Evolutionary conservation across 2,113 vertebrate species (phyloP).

Genomic region (Lamprologus tigripictilis): DNA sequence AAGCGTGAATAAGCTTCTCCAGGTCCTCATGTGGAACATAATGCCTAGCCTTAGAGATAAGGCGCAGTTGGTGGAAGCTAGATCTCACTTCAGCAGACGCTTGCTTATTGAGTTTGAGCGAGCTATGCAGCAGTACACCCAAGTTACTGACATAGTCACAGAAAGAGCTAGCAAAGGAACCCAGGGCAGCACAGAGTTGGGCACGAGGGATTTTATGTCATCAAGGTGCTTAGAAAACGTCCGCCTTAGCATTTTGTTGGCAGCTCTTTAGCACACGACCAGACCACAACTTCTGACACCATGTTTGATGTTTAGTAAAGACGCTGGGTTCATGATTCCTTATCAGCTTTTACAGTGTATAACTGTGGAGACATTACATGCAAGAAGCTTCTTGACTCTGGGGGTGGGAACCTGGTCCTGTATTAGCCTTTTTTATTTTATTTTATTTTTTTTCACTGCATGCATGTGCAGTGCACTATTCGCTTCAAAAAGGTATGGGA

Average conservation of each 20-base stretch:
- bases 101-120: too few relatives aligned
- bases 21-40: too few relatives aligned
- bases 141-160: too few relatives aligned
- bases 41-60: too few relatives aligned
- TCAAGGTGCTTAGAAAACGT: not conserved
- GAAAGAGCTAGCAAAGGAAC: rapidly evolving
- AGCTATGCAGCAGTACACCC: too few relatives aligned
- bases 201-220: not conserved
- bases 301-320: not conserved
- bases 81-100: too few relatives aligned
- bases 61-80: too few relatives aligned
- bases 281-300: not conserved
- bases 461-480: not conserved
- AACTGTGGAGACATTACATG: not conserved
- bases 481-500: not conserved
- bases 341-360: not conserved
- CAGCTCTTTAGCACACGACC: not conserved
- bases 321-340: not conserved
- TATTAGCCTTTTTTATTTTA: not conserved
- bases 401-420: not conserved
- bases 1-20: too few relatives aligned
- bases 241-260: not conserved
- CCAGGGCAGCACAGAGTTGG: too few relatives aligned
- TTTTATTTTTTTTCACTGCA: not conserved
- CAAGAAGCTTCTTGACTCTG: not conserved